Evolutionary conservation across 2,113 vertebrate genomes (phyloP).

Genomic region (Mustela lutreola): DNA sequence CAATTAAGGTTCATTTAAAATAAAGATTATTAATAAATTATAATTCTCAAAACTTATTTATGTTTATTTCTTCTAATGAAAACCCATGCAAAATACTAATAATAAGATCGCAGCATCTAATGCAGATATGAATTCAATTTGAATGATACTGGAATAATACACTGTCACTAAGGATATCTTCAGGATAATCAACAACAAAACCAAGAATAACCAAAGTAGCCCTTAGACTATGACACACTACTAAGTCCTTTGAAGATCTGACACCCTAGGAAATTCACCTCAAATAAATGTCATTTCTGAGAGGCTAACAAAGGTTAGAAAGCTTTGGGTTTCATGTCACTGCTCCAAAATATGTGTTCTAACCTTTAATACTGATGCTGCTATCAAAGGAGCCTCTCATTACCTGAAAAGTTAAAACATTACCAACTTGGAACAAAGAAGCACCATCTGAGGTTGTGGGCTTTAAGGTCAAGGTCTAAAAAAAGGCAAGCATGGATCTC

Average conservation of each 20-base stretch:
- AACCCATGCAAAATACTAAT: background rate
- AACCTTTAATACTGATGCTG: background rate
- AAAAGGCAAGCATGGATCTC: background rate
- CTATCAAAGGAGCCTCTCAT: background rate
- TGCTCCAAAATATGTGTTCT: background rate
- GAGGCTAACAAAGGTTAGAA: background rate
- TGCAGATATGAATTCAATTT: background rate
- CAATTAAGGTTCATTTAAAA: slow-evolving; percentile 21
- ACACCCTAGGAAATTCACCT: background rate
- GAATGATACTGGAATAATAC: background rate
- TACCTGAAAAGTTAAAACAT: background rate
- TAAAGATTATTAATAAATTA: background rate
- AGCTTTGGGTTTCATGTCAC: background rate
- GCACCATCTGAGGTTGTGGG: background rate
- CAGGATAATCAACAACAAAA: background rate
- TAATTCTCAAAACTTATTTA: background rate
- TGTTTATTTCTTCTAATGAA: background rate
- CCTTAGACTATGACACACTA: background rate
- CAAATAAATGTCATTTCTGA: background rate
- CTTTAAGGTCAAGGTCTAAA: background rate
- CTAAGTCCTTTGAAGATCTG: background rate
- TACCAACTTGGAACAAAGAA: background rate
- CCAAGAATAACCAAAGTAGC: background rate
- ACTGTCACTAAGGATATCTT: background rate
- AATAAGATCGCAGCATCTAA: background rate